phyloP scores from a whole-genome alignment of 2,113 vertebrate species.

The Ophthalmolycus amberensis region DNA sequence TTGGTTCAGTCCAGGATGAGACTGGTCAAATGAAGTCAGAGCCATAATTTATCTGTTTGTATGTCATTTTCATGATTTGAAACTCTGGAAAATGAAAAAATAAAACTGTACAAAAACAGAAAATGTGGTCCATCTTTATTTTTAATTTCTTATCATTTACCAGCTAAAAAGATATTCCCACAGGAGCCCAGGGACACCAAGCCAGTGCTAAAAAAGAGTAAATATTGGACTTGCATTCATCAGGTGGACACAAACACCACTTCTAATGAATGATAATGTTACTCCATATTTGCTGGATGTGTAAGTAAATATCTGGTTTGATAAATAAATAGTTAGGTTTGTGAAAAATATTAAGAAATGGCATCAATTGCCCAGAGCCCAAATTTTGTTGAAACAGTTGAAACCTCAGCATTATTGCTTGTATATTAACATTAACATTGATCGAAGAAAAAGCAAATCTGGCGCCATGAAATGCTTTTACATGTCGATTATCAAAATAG shows the following conservation, averaged over 20 bases:
- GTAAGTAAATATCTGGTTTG: background rate
- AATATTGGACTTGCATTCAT: background rate
- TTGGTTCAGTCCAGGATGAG: slow-evolving; percentile 23
- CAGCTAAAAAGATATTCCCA: background rate
- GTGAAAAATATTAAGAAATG: background rate
- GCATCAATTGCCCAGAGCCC: background rate
- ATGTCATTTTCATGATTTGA: slow-evolving; percentile 68
- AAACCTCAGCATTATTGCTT: background rate
- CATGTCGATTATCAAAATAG: background rate
- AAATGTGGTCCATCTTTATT: slow-evolving; percentile 1
- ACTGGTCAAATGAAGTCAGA: slow-evolving; percentile 61
- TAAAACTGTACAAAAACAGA: slow-evolving; percentile 70
- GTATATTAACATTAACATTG: background rate
- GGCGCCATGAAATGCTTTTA: background rate
- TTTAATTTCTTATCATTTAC: background rate
- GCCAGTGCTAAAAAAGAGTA: background rate
- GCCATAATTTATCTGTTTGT: slow-evolving; percentile 77
- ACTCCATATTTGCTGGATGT: background rate
- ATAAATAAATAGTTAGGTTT: background rate
- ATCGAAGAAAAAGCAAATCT: background rate
- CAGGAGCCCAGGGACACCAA: background rate
- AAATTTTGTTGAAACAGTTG: background rate
- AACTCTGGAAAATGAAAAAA: slow-evolving; percentile 65
- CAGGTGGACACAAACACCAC: background rate
- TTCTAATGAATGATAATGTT: background rate